Base-by-base conservation (phyloP, 2,888 invertebrate genomes). In the Pseudanteris insignis region DNA sequence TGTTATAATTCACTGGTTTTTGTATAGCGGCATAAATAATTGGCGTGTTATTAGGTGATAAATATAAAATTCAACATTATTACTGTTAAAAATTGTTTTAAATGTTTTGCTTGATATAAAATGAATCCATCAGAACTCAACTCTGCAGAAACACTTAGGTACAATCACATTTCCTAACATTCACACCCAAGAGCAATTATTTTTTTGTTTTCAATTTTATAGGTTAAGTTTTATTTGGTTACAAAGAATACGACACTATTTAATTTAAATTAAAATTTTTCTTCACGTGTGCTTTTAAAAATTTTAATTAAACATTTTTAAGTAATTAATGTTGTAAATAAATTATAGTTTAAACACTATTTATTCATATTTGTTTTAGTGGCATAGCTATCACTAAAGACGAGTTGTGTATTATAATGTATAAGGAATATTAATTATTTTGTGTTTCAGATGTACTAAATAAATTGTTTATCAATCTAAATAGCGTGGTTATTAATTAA, bases 101-200 rank as follows among this genome's bases (percentile, higher is more conserved):
- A 44, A 38, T 44, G 44, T 44, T 26, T 29, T 29, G 29, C 25
- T 44, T 37, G 13, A 15, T 18, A 7, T 43, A 47, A 38, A 46
- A 55, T 55, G 54, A 55, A 46, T 28, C 34, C 46, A 25, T 34
- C 38, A 32, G 54, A 55, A 33, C 40, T 38, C 10, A 38, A 26
- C 10, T 47, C 54, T 28, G 29, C 26, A 18, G 46, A 55, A 40
- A n/a, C 24, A 21, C 54, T 55, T 55, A 55, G 54, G 54, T 55
- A 55, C 15, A n/a, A 26, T 26, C n/a, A 4, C 8, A 26, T 7
- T 9, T 26, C n/a, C 3, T 3, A 26, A 24, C 9, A 50, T 3
- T 38, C 28, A 26, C 3, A n/a, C 26, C 9, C 5, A 36, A 3
- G 18, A n/a, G n/a, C n/a, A n/a, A n/a, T n/a, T n/a, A n/a, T n/a